Evolutionary conservation across 2,797 vertebrate species (phyloP).

Genomic region (Anas flavirostris): DNA sequence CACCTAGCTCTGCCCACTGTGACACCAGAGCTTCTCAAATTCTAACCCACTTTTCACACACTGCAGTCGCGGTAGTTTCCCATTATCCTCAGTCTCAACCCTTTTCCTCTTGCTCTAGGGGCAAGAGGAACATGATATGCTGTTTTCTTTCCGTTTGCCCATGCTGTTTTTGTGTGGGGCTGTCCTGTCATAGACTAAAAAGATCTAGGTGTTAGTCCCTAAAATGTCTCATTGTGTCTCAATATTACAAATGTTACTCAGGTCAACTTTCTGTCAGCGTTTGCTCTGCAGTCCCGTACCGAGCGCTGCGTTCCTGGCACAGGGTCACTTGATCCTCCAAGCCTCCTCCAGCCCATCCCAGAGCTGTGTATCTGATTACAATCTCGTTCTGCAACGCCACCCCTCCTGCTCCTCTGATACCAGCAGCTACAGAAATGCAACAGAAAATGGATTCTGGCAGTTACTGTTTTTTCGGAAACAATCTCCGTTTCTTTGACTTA

Average conservation of each 20-base stretch:
- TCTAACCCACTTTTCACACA: neutral
- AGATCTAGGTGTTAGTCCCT: neutral
- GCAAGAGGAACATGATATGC: neutral
- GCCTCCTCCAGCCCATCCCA: neutral
- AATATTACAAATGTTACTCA: neutral
- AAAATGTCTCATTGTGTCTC: neutral
- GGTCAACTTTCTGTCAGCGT: neutral
- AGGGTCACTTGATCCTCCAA: neutral
- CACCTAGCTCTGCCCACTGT: neutral
- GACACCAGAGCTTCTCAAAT: neutral
- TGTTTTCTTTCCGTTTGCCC: neutral
- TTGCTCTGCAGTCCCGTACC: neutral
- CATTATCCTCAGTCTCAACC: neutral
- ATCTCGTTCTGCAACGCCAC: neutral
- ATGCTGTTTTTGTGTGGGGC: neutral
- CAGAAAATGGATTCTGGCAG: neutral
- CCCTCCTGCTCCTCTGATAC: neutral
- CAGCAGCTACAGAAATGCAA: neutral
- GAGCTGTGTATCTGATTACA: neutral
- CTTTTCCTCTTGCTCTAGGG: neutral
- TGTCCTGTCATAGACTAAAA: neutral
- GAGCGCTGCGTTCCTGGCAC: fast-evolving
- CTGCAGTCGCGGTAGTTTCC: neutral
- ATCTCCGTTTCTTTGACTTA: neutral
- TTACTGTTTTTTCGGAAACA: neutral